Evolutionary conservation across 2,797 vertebrate species (phyloP), one percentile per base, ranked within the genome.

Genomic region (Sebastes diaconus): DNA sequence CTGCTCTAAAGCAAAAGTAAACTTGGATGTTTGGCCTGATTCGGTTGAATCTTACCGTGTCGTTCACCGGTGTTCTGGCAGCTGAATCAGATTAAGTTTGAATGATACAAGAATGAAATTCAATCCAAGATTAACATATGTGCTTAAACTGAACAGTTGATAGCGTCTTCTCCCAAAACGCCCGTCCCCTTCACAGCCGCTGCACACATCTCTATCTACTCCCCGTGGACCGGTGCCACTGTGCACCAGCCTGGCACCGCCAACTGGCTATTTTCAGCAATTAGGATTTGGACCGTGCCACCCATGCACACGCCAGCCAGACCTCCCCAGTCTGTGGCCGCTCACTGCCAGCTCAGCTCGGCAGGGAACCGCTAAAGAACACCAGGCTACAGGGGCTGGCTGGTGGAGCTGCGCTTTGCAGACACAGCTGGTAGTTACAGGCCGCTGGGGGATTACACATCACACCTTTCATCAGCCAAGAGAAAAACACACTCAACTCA

Each of bases 181-280:
- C 36, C 34, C 46, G 59, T 69, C 69, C 61, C 58, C 39, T 82
- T 82, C 68, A 32, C 68, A 71, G 54, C 77, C 59, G 25, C 76
- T 20, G 9, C 75, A 46, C 84, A 72, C 84, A 42, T 83, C 64
- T 59, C 50, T 32, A 5, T 79, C 42, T 25, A 32, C 50, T 78
- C 84, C 79, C 74, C 4, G 59, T 76, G 68, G 85, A 84, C 64
- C 7, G 6, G 5, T 65, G 74, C 79, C 80, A 83, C 77, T 74
- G 65, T 25, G 73, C 77, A 83, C 76, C 82, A 67, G 71, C 74
- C 83, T 81, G 80, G 69, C 71, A 60, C 29, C 68, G 84, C 85
- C 90, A 90, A 88, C 85, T 81, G 77, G 90, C 91, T 94, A 87
- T 93, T 93, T 92, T 90, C 85, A 88, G 87, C 91, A 84, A 90